Percentiles rank a stretch among this genome's conserved stretches.
phyloP scores from a whole-genome alignment of 2,113 vertebrate genomes.

The Formicarius rufipectus region DNA sequence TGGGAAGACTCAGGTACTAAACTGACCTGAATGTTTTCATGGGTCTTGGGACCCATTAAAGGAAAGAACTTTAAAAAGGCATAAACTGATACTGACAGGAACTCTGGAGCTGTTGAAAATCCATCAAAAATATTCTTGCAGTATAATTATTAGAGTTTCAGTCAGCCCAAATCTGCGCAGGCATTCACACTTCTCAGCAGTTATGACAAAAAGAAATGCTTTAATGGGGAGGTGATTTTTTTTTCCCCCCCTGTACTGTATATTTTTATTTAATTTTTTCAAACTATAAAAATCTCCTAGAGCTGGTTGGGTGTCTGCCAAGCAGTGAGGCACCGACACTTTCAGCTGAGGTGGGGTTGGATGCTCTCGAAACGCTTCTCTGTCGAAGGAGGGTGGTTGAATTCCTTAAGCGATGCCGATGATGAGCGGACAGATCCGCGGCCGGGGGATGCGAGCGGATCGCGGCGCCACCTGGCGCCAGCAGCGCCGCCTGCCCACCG shows the following conservation, averaged over 20 bases:
- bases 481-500: neutral
- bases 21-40: constrained; percentile 67
- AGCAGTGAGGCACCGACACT: neutral
- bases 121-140: constrained; percentile 68
- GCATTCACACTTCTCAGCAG: constrained; percentile 53
- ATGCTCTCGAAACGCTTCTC: neutral
- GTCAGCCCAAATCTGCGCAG: constrained; percentile 35
- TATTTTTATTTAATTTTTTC: neutral
- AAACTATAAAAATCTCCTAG: constrained; percentile 6
- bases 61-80: constrained; percentile 53
- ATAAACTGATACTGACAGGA: constrained; percentile 54
- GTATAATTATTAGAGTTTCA: constrained; percentile 64
- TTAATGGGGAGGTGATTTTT: constrained; percentile 12
- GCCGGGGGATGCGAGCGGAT: too few species aligned
- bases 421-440: too few species aligned
- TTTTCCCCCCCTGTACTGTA: too few species aligned
- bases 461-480: neutral
- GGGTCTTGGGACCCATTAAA: constrained; percentile 68
- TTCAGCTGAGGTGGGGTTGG: neutral
- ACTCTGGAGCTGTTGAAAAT: constrained; percentile 68
- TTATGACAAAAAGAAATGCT: constrained; percentile 64
- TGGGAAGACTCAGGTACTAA: constrained; percentile 66
- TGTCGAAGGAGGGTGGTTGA: neutral
- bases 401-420: too few species aligned
- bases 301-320: neutral